These are phyloP conservation scores for Apodemia zela DNA, from an alignment of 2,888 invertebrate species.

Conservation along the genomic window DNA sequence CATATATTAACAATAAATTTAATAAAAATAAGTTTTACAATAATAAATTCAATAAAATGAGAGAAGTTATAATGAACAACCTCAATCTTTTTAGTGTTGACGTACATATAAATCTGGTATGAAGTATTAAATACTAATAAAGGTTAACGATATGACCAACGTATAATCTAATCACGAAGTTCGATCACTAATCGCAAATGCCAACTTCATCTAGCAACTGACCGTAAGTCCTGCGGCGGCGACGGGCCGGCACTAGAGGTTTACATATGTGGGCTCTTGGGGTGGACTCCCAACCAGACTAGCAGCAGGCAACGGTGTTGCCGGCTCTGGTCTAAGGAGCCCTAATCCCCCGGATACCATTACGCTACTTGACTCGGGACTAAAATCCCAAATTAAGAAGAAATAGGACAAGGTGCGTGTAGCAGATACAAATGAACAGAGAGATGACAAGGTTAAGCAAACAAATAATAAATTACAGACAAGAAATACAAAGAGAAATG, in stretches of 20 bases:
- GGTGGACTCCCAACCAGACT: conserved; percentile 81
- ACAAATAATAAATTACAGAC: conserved; percentile 22
- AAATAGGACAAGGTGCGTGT: not conserved
- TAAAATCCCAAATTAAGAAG: conserved; percentile 30
- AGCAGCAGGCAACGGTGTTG: conserved; percentile 66
- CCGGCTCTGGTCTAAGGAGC: conserved; percentile 77
- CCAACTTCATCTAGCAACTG: conserved; percentile 45
- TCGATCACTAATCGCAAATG: conserved; percentile 24
- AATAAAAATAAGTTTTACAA: not conserved
- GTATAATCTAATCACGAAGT: conserved; percentile 17
- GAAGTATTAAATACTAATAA: not conserved
- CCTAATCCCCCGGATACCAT: conserved; percentile 72
- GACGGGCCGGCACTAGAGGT: conserved; percentile 88
- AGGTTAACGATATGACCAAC: conserved; percentile 15
- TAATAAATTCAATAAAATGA: too few species aligned
- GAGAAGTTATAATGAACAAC: too few species aligned
- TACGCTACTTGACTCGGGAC: conserved; percentile 81
- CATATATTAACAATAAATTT: not conserved
- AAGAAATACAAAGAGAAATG: conserved; percentile 6
- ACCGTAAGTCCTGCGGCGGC: conserved; percentile 67
- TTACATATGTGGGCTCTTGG: conserved; percentile 96
- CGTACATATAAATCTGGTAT: too few species aligned
- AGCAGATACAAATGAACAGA: not conserved
- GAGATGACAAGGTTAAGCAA: conserved; percentile 20
- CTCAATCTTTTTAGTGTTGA: too few species aligned